Percentiles rank a stretch among this genome's conserved stretches.
Evolutionary conservation across 2,888 invertebrate genomes (phyloP).

Genomic region (Gibbula magus): DNA sequence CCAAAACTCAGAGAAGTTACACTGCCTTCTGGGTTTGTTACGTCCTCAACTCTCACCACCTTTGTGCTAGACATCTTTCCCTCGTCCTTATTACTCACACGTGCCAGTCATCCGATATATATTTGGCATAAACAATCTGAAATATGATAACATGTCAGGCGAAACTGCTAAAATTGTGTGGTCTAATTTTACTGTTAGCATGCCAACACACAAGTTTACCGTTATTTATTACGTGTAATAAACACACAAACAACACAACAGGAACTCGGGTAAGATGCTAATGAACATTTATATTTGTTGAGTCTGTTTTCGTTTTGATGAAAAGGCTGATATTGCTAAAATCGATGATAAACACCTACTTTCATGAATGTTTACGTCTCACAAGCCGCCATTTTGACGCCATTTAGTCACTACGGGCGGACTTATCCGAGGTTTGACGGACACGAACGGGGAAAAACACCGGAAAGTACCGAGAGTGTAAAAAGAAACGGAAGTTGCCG

Average conservation of each 20-base stretch:
- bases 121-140: too few species aligned
- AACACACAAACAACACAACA: not conserved
- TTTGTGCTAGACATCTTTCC: constrained; percentile 46
- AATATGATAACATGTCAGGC: too few species aligned
- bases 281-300: too few species aligned
- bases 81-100: not conserved
- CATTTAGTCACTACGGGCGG: constrained; percentile 61
- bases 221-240: not conserved
- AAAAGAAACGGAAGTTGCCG: constrained; percentile 40
- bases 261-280: not conserved
- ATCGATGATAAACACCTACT: not conserved
- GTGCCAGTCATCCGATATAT: too few species aligned
- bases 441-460: constrained; percentile 30
- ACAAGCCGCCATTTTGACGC: constrained; percentile 67
- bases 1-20: not conserved
- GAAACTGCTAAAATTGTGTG: too few species aligned
- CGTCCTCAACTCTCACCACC: constrained; percentile 47
- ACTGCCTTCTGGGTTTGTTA: not conserved
- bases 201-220: too few species aligned
- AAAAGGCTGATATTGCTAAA: not conserved
- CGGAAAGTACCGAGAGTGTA: constrained; percentile 34
- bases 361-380: not conserved
- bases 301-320: too few species aligned
- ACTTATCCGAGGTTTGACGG: constrained; percentile 42
- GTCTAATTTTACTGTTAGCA: too few species aligned